Base-by-base conservation (phyloP, 2,113 vertebrate species). In the Gambusia affinis region DNA sequence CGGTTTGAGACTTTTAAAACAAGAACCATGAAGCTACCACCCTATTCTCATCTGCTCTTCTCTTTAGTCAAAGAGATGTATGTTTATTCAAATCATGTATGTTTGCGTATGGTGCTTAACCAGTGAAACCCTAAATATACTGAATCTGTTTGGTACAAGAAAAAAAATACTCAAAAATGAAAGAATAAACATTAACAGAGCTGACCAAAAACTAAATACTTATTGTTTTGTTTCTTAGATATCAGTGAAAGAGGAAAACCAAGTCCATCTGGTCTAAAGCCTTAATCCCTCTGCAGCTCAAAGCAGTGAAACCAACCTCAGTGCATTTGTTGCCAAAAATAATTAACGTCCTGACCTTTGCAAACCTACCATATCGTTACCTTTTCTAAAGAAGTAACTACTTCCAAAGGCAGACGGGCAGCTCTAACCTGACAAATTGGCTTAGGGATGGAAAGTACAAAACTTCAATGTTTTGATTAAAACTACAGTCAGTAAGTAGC, bases 261-360 rank as follows among this genome's bases (percentile, higher is more conserved):
- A 75, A 81, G 37, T 75, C 73, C 2, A 39, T 72, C n/a, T 69
- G 73, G 75, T 72, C n/a, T 39, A 67, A 42, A 73, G 67, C 71
- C 73, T 19, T n/a, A 4, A 57, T 39, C 33, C 67, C 54, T 77
- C 67, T 63, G 51, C 0, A 30, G 67, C 24, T 67, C 35, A 39
- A 73, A 35, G 64, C 31, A 44, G 51, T 77, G 27, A 85, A 85
- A 76, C 81, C 67, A 47, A 79, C 44, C 44, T 76, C 79, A 24
- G 64, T 64, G 30, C 57, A n/a, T 83, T 65, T 71, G 65, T 67
- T 85, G 83, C 79, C 82, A 87, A 37, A 78, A 80, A 83, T 72
- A 81, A 81, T 87, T 88, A 87, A 90, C 79, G 86, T 62, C n/a
- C 35, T 31, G 79, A 88, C 75, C 84, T 75, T 47, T 81, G 61